A percentile compares a stretch with the other conserved stretches of the same genome.
These are phyloP conservation scores for Nixonia krombeini DNA, from an alignment of 1,140 invertebrate genomes.

Conservation along the genomic window DNA sequence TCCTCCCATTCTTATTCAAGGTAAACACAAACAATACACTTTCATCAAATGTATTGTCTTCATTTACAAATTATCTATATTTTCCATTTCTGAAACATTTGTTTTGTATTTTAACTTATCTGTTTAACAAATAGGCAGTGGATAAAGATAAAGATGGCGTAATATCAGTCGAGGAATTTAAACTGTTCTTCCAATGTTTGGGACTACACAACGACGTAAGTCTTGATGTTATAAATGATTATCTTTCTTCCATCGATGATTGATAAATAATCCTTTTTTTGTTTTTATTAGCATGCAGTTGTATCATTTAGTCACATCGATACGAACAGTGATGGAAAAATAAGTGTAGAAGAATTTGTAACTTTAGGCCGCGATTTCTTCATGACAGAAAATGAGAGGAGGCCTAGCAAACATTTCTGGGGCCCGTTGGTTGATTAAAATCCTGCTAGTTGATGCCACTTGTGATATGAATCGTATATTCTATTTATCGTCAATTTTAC, in stretches of 20 bases:
- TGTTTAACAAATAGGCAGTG: slow-evolving; percentile 82
- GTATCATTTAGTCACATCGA: slow-evolving; percentile 84
- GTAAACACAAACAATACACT: slow-evolving; percentile 65
- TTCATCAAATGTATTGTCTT: slow-evolving; percentile 11
- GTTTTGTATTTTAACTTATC: slow-evolving; percentile 23
- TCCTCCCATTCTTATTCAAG: slow-evolving; percentile 85
- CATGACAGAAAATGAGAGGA: slow-evolving; percentile 80
- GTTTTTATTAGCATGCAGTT: slow-evolving; percentile 73
- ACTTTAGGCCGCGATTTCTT: slow-evolving; percentile 85
- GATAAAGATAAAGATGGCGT: slow-evolving; percentile 84
- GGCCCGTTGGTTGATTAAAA: slow-evolving; percentile 77
- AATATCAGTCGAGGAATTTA: slow-evolving; percentile 85
- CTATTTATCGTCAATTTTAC: background rate
- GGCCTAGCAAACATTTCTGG: slow-evolving; percentile 88
- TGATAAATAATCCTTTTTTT: background rate
- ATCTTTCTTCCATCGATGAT: too few relatives aligned
- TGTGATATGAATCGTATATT: slow-evolving; percentile 28
- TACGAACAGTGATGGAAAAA: slow-evolving; percentile 81
- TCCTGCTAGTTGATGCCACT: too few relatives aligned
- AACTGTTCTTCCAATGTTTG: slow-evolving; percentile 85
- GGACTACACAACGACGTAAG: slow-evolving; percentile 79
- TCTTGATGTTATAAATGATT: slow-evolving; percentile 4
- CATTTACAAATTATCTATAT: slow-evolving; percentile 12
- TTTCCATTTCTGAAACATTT: too few relatives aligned
- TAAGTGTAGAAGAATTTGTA: slow-evolving; percentile 84